Conservation (phyloP, 2,888 invertebrate species). For the Rhopalosiphum nymphaeae region DNA sequence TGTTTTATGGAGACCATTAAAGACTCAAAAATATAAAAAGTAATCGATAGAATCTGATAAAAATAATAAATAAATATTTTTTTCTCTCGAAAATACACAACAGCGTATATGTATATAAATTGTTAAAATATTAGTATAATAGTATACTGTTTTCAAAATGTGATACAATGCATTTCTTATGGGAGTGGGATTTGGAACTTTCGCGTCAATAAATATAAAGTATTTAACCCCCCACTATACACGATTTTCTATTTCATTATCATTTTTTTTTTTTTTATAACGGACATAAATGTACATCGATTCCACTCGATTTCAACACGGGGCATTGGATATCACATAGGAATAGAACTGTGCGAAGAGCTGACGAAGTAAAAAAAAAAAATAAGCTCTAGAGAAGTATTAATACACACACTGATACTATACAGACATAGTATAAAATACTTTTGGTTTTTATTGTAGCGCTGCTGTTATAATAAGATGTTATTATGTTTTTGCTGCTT, state of each 20-base stretch:
- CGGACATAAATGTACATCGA: background rate
- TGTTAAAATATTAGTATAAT: background rate
- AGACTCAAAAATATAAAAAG: background rate
- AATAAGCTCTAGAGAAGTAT: constrained; percentile 9
- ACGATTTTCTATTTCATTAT: background rate
- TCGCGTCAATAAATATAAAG: background rate
- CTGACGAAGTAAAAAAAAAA: background rate
- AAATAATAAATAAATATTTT: background rate
- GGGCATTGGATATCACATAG: background rate
- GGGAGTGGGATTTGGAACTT: background rate
- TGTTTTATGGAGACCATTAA: background rate
- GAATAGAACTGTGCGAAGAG: background rate
- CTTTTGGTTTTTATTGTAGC: background rate
- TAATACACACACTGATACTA: background rate
- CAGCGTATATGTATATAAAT: background rate
- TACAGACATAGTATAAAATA: background rate
- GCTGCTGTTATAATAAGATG: constrained; percentile 3
- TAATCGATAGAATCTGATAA: background rate
- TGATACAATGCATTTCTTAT: background rate
- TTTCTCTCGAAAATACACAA: background rate
- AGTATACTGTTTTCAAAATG: background rate
- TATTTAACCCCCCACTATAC: background rate
- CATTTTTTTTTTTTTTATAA: background rate
- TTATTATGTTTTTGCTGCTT: background rate
- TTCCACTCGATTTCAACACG: background rate